Evolutionary conservation across 2,888 invertebrate genomes (phyloP).

Genomic region (Torymus tubicola): DNA sequence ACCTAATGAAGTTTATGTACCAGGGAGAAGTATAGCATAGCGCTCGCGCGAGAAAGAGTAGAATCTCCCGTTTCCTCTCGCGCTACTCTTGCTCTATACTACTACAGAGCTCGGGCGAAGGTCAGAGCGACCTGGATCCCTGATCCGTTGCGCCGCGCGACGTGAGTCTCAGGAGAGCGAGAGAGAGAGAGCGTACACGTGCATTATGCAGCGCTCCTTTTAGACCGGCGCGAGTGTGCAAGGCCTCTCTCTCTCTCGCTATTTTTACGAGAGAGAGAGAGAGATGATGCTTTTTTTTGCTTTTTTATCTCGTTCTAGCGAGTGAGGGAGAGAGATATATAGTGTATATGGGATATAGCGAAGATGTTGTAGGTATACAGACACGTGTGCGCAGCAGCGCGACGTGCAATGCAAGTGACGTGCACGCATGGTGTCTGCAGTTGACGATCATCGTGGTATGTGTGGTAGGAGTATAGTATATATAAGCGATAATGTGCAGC

Average conservation of each 20-base stretch:
- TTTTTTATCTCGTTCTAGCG: no score
- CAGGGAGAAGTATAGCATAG: no score
- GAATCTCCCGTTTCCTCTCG: conserved; percentile 23
- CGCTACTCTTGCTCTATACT: neutral
- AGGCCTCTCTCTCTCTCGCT: conserved; percentile 26
- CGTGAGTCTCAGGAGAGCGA: neutral
- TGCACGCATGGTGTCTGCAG: no score
- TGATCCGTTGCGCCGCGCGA: conserved; percentile 21
- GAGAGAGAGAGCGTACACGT: conserved; percentile 12
- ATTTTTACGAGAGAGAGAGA: neutral
- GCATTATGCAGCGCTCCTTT: conserved; percentile 44
- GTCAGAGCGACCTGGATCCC: conserved; percentile 53
- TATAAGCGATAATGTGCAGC: no score
- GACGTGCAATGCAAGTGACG: no score
- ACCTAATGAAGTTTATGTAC: conserved; percentile 54
- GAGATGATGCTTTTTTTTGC: no score
- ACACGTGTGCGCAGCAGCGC: no score
- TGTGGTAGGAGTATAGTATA: no score
- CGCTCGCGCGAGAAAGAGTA: conserved; percentile 8
- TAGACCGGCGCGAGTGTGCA: conserved; percentile 20
- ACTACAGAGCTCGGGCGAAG: conserved; percentile 33
- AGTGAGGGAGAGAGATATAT: no score
- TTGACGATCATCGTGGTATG: no score
- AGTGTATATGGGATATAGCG: no score
- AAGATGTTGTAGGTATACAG: no score